These are phyloP conservation scores for Apis florea DNA, from an alignment of 1,140 invertebrate species.

Conservation along the genomic window DNA sequence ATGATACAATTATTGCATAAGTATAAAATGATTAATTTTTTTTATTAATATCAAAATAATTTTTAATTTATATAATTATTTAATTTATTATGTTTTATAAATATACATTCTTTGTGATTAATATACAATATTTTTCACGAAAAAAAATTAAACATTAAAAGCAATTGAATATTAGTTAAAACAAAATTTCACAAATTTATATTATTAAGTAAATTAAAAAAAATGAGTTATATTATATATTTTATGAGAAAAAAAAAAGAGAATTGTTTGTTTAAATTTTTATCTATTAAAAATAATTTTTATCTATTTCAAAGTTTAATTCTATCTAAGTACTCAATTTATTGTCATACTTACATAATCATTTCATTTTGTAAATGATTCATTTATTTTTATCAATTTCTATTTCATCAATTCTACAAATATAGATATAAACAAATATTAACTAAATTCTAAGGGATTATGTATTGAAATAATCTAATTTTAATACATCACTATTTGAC, in stretches of 20 bases:
- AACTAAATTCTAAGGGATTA: neutral
- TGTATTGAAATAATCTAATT: neutral
- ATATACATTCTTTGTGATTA: neutral
- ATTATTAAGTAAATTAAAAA: neutral
- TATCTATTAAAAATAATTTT: conserved; percentile 2
- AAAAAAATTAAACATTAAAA: neutral
- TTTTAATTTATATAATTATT: neutral
- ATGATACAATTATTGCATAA: conserved; percentile 10
- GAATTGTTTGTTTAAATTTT: too few relatives aligned
- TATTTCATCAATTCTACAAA: conserved; percentile 13
- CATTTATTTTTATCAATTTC: neutral
- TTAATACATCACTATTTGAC: conserved; percentile 33
- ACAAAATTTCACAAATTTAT: neutral
- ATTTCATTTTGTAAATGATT: conserved; percentile 5
- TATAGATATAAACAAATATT: conserved; percentile 15
- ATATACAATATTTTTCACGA: neutral
- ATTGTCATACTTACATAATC: conserved; percentile 34
- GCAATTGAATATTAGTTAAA: neutral
- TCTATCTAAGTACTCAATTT: conserved; percentile 34
- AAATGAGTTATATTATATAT: conserved; percentile 1
- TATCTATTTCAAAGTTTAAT: conserved; percentile 18
- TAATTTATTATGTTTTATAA: neutral
- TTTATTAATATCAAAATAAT: neutral
- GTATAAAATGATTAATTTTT: neutral
- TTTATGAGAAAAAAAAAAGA: neutral